A percentile compares a stretch with the other conserved stretches of the same genome.
Conservation (phyloP, 23 tunicate species). For the Ciona savignyi region DNA sequence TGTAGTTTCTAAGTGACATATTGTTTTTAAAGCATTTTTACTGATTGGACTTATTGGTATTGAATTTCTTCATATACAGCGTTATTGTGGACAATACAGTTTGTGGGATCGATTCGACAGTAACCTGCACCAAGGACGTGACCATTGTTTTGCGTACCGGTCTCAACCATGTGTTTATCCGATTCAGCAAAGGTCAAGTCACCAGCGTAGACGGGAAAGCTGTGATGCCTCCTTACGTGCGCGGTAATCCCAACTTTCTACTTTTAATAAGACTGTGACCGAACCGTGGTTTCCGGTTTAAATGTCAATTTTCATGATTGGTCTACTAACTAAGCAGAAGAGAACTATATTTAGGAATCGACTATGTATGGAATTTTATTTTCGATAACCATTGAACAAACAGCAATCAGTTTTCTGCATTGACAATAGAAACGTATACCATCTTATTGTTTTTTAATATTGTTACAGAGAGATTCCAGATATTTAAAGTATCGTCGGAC, state of each 20-base stretch:
- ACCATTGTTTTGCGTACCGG: background rate
- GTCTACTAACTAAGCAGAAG: too few relatives aligned
- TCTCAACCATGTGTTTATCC: background rate
- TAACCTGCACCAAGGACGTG: constrained; percentile 47
- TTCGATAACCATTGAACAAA: too few relatives aligned
- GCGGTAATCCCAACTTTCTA: constrained; percentile 10
- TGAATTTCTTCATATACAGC: too few relatives aligned
- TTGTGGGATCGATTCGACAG: constrained; percentile 22
- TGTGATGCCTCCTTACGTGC: constrained; percentile 26
- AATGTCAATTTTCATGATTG: too few relatives aligned
- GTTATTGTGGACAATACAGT: constrained; percentile 36
- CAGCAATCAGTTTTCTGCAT: too few relatives aligned
- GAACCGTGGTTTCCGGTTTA: background rate
- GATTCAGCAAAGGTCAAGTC: constrained; percentile 6
- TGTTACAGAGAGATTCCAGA: constrained; percentile 37
- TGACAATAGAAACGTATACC: too few relatives aligned
- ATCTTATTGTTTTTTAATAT: background rate
- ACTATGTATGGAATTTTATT: too few relatives aligned
- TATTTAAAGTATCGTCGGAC: constrained; percentile 31
- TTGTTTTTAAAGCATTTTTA: too few relatives aligned
- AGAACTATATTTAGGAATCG: too few relatives aligned
- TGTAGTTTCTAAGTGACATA: too few relatives aligned
- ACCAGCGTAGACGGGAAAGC: constrained; percentile 16
- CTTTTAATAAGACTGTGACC: background rate
- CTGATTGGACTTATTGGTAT: background rate